phyloP scores from a whole-genome alignment of 37 sponge, comb jelly and placozoan species.

The Spongilla lacustris region DNA sequence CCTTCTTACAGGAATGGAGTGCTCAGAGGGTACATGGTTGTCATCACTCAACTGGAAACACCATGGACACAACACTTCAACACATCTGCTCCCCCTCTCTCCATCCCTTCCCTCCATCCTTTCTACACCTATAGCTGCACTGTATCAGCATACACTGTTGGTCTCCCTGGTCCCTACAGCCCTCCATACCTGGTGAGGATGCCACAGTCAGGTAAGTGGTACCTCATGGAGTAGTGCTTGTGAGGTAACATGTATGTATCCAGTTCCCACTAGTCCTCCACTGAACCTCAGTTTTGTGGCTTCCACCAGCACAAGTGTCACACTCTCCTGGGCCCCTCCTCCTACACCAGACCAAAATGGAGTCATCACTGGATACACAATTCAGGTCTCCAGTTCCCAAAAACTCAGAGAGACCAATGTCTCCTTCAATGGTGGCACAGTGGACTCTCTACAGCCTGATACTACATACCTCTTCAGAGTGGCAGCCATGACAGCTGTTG shows the following conservation, averaged over 20 bases:
- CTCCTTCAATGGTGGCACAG: not conserved
- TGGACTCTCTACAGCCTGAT: conserved; percentile 18
- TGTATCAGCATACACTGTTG: conserved; percentile 40
- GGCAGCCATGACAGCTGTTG: conserved; percentile 29
- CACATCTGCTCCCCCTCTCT: not conserved
- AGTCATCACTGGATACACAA: conserved; percentile 21
- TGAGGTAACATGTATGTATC: not conserved
- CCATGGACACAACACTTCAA: not conserved
- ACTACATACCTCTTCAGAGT: conserved; percentile 17
- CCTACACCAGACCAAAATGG: conserved; percentile 18
- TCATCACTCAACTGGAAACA: conserved; percentile 12
- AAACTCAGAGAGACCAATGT: not conserved
- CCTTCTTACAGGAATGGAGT: conserved; percentile 28
- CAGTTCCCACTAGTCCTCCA: conserved; percentile 31
- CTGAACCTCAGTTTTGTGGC: not conserved
- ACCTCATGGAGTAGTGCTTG: too few species aligned
- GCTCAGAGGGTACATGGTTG: conserved; percentile 24
- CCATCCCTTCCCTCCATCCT: conserved; percentile 40
- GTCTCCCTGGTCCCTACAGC: conserved; percentile 37
- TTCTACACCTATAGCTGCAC: conserved; percentile 41
- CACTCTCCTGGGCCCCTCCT: conserved; percentile 41
- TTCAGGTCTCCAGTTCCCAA: not conserved
- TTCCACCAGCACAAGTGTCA: conserved; percentile 9
- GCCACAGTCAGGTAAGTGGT: too few species aligned
- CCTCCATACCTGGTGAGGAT: too few species aligned